Evolutionary conservation across 2,888 invertebrate species (phyloP), one percentile per base, ranked within the genome.

Genomic region (Zaprionus bogoriensis): DNA sequence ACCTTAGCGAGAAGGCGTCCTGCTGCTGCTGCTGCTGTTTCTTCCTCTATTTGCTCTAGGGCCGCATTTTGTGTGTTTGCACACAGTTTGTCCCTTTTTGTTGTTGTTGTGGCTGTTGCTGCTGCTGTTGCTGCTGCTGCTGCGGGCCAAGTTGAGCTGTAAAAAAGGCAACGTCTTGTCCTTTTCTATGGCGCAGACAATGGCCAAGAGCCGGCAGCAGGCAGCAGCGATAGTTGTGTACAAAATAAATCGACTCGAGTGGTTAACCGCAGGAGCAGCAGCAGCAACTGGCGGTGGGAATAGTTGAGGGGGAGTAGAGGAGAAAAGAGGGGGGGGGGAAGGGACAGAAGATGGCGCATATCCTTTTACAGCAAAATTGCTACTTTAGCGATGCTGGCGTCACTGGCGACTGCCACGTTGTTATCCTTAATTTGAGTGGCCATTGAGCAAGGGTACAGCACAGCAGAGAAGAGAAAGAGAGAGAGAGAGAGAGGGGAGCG

Each of bases 361-460:
- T 80, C 76, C 84, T 77, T 77, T 83, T 47, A 47, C 75, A 32
- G 57, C 44, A 62, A 75, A 82, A 87, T 77, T 87, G 87, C 85
- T 83, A 80, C 85, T 84, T 86, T 78, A 32, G 61, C 54, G 42
- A 23, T 57, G 64, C 25, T 54, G 42, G 28, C 51, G 55, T 17
- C 53, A 42, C 14, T 60, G 74, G 17, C 52, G 68, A 69, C 20
- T 57, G 68, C 47, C 67, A 81, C 71, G 77, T 82, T 87, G 86
- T 82, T 87, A 82, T 74, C 86, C 86, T 69, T 82, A 82, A 82
- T 82, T 82, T 82, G 82, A 83, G 82, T 83, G 82, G 82, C 87
- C 86, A 86, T 83, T 77, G 87, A 83, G 74, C 51, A 51, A n/a
- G 44, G 45, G 5, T 28, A 53, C 23, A 23, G 23, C 27, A 27